These are phyloP conservation scores for Pan paniscus DNA, from an alignment of 2,113 vertebrate species.

Conservation along the genomic window DNA sequence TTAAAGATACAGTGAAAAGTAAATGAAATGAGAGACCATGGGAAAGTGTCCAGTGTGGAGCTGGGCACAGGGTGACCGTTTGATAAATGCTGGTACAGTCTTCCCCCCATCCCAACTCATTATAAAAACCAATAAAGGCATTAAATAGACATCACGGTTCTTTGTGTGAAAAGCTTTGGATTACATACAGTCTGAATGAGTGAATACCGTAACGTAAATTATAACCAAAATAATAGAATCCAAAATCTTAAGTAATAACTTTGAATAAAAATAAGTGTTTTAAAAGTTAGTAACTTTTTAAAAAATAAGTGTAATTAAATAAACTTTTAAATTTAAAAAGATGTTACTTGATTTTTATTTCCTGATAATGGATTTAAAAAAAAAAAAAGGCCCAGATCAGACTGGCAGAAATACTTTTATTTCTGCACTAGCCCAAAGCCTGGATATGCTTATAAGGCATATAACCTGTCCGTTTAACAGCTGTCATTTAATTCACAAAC, in stretches of 20 bases:
- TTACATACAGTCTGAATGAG: neutral
- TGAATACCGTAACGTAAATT: neutral
- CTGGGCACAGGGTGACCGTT: neutral
- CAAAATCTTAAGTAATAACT: neutral
- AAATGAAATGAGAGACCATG: conserved; percentile 1
- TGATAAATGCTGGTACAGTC: neutral
- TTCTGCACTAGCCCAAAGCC: neutral
- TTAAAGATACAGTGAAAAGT: conserved; percentile 3
- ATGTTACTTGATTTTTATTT: neutral
- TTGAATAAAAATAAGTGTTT: neutral
- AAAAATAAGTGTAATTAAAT: neutral
- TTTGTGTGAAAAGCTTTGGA: neutral
- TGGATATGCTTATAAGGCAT: neutral
- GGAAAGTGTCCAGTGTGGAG: neutral
- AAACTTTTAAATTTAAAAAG: neutral
- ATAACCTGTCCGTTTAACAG: neutral
- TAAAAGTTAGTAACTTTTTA: neutral
- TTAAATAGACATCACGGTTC: neutral
- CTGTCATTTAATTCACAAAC: neutral
- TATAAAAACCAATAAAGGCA: neutral
- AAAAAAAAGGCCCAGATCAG: neutral
- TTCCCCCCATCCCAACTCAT: neutral
- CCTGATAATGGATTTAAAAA: neutral
- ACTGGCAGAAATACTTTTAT: neutral
- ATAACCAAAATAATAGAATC: neutral